These are phyloP conservation scores for Macrosteles quadrilineatus DNA, from an alignment of 1,140 invertebrate species.

Conservation along the genomic window DNA sequence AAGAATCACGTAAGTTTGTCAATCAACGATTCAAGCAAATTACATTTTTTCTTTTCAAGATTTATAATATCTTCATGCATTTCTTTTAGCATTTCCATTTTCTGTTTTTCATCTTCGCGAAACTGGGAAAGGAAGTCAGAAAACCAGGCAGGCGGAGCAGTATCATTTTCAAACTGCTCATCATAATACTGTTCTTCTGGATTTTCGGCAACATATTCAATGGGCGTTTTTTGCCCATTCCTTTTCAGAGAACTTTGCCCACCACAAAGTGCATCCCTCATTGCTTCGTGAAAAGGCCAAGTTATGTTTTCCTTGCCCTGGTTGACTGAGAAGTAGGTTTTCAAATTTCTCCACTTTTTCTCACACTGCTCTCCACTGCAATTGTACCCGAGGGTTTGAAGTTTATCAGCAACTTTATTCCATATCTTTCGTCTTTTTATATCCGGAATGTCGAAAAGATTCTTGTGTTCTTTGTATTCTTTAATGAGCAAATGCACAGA, in stretches of 20 bases:
- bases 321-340: neutral
- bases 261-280: neutral
- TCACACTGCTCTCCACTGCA: neutral
- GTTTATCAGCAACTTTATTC: neutral
- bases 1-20: neutral
- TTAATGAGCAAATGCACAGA: neutral
- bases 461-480: neutral
- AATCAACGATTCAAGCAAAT: neutral
- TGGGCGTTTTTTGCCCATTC: neutral
- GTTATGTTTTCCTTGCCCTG: neutral
- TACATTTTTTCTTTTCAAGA: neutral
- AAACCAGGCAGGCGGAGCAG: neutral
- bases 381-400: neutral
- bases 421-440: neutral
- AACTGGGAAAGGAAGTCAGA: neutral
- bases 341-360: constrained; percentile 4
- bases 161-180: neutral
- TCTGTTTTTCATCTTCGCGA: neutral
- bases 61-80: constrained; percentile 1
- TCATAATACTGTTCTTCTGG: neutral
- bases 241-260: no score
- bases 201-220: neutral
- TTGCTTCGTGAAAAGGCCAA: neutral
- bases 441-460: neutral
- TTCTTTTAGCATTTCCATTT: constrained; percentile 7